These are phyloP conservation scores for Globodera ellingtonae DNA, from an alignment of 1,140 invertebrate genomes.

Conservation along the genomic window DNA sequence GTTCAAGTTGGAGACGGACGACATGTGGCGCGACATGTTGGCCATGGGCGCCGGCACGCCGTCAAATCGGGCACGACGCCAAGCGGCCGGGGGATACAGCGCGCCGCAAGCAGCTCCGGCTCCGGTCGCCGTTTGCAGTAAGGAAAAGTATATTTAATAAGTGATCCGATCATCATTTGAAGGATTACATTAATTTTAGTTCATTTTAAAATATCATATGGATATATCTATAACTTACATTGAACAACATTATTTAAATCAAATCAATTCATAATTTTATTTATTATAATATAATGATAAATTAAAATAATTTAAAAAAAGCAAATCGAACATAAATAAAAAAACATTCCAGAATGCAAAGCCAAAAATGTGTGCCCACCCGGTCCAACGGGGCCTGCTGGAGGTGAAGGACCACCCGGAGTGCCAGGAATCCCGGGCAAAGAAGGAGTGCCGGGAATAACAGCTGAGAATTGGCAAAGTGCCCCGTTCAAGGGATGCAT, in stretches of 20 bases:
- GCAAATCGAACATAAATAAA: not conserved
- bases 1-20: conserved; percentile 56
- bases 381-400: conserved; percentile 12
- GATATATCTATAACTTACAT: no score
- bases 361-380: conserved; percentile 19
- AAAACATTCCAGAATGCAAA: conserved; percentile 11
- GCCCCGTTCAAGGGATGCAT: conserved; percentile 41
- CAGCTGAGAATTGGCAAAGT: conserved; percentile 42
- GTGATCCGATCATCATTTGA: no score
- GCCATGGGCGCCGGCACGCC: conserved; percentile 58
- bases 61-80: conserved; percentile 57
- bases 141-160: no score
- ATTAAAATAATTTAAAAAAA: not conserved
- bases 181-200: no score
- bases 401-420: conserved; percentile 13
- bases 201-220: no score
- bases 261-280: no score
- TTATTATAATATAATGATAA: not conserved
- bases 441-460: conserved; percentile 45
- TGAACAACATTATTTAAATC: no score
- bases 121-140: not conserved
- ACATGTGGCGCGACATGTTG: conserved; percentile 62
- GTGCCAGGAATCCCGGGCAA: conserved; percentile 31
- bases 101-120: not conserved
- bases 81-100: conserved; percentile 34